Evolutionary conservation across 2,113 vertebrate genomes (phyloP).

Genomic region (Naja naja): DNA sequence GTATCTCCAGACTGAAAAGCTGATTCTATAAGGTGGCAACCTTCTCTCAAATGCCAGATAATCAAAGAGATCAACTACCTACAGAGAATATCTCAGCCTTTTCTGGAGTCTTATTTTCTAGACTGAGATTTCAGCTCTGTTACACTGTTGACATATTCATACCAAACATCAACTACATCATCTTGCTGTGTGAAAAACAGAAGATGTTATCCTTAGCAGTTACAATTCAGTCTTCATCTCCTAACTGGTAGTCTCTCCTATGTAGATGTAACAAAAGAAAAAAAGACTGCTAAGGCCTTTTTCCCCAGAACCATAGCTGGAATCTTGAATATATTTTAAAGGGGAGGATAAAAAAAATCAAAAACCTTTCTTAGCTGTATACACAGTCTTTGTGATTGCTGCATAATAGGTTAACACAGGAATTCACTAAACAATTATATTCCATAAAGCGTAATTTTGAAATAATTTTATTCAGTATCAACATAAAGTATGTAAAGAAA

Average conservation of each 20-base stretch:
- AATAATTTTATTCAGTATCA: constrained; percentile 6
- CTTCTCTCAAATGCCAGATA: background rate
- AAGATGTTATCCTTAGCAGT: background rate
- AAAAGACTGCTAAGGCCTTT: background rate
- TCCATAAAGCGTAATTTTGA: background rate
- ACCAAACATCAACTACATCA: background rate
- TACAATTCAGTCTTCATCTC: background rate
- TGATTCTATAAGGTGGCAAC: background rate
- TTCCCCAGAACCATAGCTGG: background rate
- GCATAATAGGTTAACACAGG: background rate
- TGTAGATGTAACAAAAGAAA: background rate
- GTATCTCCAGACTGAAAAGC: background rate
- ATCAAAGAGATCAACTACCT: background rate
- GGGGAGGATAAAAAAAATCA: background rate
- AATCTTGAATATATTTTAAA: background rate
- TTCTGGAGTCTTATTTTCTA: background rate
- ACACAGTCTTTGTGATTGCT: background rate
- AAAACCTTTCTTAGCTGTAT: background rate
- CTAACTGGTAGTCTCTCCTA: background rate
- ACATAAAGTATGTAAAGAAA: background rate
- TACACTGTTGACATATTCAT: background rate
- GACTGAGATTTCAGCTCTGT: background rate
- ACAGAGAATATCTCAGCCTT: background rate
- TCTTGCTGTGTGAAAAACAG: background rate
- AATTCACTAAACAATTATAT: background rate